Evolutionary conservation across 1,140 invertebrate species (phyloP), one percentile per base, ranked within the genome.

Genomic region (Asobara japonica): DNA sequence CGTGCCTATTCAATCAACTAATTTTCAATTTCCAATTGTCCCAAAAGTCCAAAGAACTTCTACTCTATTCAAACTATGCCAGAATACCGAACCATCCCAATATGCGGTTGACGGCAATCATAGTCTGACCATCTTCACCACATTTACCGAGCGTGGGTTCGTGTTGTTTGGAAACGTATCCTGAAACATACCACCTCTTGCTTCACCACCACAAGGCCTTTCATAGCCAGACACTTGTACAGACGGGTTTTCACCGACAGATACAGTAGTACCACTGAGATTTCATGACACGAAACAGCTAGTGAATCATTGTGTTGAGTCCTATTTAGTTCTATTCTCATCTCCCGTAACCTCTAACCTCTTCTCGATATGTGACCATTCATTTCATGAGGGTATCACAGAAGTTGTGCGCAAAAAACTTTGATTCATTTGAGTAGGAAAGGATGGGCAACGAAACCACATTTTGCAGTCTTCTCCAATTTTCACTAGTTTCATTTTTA

Each of bases 181-280:
- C 45, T 51, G 45, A 51, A 56, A 56, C 51, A 56, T 56, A 56
- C 51, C 51, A 25, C 51, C 51, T 56, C 22, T 22, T 25, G 51
- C 22, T 56, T 27, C 51, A 25, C 18, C 22, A 56, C 51, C 51
- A 56, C 51, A 22, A 56, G 18, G n/a, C 6, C 51, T 56, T 56
- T 56, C 51, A 56, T 56, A 18, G 51, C 51, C 51, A 56, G 51
- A 56, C 51, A 56, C 51, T 56, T 56, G 51, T 56, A 56, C 20
- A 56, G 51, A 56, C 51, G 22, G 25, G 51, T 56, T 56, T 56
- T 56, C 51, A 56, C 51, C 51, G 22, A 56, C 51, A 56, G 51
- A 56, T 56, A 56, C 51, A 56, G 25, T 56, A 56, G 18, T 22
- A 22, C 51, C 22, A 56, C n/a, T n/a, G n/a, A 56, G 22, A 56